Percentiles rank a stretch among this genome's conserved stretches.
phyloP scores from a whole-genome alignment of 1,140 invertebrate species.

The Cyclargus thomasi region DNA sequence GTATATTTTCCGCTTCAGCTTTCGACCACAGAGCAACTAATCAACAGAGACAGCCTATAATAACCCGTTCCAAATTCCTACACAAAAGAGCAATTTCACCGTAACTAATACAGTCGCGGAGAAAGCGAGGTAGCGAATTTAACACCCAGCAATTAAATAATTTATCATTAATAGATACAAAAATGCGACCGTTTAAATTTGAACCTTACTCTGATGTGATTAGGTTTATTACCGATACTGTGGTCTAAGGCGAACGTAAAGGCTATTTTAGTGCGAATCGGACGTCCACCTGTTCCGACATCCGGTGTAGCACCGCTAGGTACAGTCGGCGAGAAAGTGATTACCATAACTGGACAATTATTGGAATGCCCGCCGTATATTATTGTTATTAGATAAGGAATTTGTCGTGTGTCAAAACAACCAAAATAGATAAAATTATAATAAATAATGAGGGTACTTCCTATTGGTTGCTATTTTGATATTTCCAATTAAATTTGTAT shows the following conservation, averaged over 20 bases:
- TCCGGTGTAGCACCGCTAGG: constrained; percentile 42
- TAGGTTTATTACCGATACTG: not conserved
- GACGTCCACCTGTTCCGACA: constrained; percentile 51
- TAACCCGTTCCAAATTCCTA: not conserved
- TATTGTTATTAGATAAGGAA: constrained; percentile 13
- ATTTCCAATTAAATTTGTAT: not conserved
- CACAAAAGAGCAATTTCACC: not conserved
- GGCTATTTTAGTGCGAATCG: constrained; percentile 24
- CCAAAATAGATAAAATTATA: not conserved
- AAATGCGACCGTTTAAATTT: constrained; percentile 17
- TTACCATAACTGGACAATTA: constrained; percentile 11
- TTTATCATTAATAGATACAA: constrained; percentile 3
- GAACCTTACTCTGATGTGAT: constrained; percentile 23
- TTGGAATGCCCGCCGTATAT: not conserved
- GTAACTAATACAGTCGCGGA: not conserved
- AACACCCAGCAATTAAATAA: constrained; percentile 11
- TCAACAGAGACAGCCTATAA: no score
- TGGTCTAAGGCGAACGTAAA: constrained; percentile 20
- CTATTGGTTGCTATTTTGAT: not conserved
- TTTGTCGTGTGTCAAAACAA: constrained; percentile 3
- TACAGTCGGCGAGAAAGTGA: constrained; percentile 26
- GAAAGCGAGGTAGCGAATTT: constrained; percentile 10
- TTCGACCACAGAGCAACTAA: no score
- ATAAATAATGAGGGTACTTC: not conserved
- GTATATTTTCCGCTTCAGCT: no score